phyloP scores from a whole-genome alignment of 1,140 invertebrate genomes.

The Meloidogyne chitwoodi region DNA sequence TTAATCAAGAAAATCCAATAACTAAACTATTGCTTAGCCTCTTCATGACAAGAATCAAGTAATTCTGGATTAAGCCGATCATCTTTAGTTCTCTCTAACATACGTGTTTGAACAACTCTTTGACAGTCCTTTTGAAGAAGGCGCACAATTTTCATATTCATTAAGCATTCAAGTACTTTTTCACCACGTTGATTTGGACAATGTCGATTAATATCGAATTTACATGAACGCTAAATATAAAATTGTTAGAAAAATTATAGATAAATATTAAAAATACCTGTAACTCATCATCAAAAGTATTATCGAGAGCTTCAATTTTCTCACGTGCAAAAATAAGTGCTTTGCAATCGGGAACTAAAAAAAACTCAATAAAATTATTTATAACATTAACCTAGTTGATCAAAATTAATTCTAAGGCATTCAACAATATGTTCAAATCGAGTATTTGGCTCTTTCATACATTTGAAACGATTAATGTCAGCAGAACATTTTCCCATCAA shows the following conservation, averaged over 20 bases:
- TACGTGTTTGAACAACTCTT: conserved; percentile 76
- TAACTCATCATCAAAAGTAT: conserved; percentile 55
- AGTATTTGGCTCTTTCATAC: conserved; percentile 67
- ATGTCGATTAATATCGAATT: conserved; percentile 55
- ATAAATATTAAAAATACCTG: conserved; percentile 35
- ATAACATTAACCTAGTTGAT: conserved; percentile 37
- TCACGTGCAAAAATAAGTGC: conserved; percentile 54
- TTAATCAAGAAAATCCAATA: neutral
- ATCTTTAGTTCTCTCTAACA: conserved; percentile 67
- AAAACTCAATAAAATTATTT: neutral
- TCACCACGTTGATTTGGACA: conserved; percentile 54
- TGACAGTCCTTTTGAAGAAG: conserved; percentile 79
- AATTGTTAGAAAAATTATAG: neutral
- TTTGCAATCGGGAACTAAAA: conserved; percentile 53
- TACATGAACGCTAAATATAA: conserved; percentile 42
- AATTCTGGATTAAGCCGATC: conserved; percentile 52
- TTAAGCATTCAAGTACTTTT: conserved; percentile 63
- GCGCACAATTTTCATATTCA: conserved; percentile 70
- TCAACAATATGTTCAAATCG: conserved; percentile 75
- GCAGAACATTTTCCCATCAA: conserved; percentile 71
- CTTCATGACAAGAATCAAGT: conserved; percentile 48
- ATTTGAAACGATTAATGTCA: conserved; percentile 71
- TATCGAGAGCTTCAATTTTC: conserved; percentile 57
- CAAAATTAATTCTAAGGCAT: conserved; percentile 60
- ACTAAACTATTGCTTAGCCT: conserved; percentile 51